Evolutionary conservation across 2,113 vertebrate genomes (phyloP).

Genomic region (Sylvilagus bachmani): DNA sequence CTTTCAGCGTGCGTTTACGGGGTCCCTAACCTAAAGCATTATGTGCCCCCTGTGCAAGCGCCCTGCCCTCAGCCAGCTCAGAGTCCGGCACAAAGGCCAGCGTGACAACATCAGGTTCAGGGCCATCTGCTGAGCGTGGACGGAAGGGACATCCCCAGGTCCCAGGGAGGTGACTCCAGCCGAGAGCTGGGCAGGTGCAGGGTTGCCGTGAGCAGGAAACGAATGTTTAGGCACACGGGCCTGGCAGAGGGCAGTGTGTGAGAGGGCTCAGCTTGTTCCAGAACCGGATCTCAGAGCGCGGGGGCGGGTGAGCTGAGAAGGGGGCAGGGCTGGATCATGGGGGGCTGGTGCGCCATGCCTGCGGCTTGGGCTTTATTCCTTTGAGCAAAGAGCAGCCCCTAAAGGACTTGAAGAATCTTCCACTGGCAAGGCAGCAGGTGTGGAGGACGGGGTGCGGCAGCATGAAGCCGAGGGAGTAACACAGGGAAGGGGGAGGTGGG

Average conservation of each 20-base stretch:
- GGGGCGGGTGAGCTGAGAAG: neutral
- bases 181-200: neutral
- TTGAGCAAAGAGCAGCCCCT: neutral
- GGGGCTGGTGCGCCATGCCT: rapidly evolving
- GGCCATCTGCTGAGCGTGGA: neutral
- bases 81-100: neutral
- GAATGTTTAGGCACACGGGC: rapidly evolving
- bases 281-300: neutral
- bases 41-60: neutral
- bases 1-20: neutral
- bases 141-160: neutral
- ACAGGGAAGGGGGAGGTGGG: neutral
- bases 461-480: neutral
- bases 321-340: neutral
- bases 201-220: neutral
- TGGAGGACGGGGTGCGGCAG: neutral
- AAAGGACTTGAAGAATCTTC: neutral
- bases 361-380: neutral
- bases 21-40: neutral
- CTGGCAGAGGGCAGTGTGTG: neutral
- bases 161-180: neutral
- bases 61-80: neutral
- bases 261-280: neutral
- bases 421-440: neutral
- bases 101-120: too few species aligned